These are phyloP conservation scores for Heteromyza rotundicornis DNA, from an alignment of 2,888 invertebrate genomes.

Conservation along the genomic window DNA sequence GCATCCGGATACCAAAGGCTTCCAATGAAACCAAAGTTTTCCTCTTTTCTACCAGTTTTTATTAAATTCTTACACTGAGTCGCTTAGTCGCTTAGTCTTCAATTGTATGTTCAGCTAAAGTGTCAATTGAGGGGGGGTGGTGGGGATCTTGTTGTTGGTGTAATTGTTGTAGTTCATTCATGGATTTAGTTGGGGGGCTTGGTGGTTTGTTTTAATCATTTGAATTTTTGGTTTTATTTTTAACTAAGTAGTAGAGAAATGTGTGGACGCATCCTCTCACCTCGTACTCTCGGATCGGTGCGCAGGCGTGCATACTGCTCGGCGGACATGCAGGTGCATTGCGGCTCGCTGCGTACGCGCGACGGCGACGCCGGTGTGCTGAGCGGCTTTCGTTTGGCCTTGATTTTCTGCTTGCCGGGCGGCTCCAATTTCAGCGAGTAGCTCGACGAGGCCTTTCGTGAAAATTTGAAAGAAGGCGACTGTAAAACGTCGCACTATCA, in stretches of 20 bases:
- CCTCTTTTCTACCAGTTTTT: too few species aligned
- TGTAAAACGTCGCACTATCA: constrained; percentile 75
- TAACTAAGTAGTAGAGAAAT: constrained; percentile 4
- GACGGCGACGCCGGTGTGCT: constrained; percentile 95
- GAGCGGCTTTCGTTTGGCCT: constrained; percentile 86
- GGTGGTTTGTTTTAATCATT: too few species aligned
- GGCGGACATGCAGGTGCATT: constrained; percentile 94
- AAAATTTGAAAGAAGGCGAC: constrained; percentile 98
- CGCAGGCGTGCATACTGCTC: constrained; percentile 88
- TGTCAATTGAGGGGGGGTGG: too few species aligned
- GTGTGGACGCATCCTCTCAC: constrained; percentile 43
- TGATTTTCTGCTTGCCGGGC: constrained; percentile 84
- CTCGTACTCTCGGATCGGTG: constrained; percentile 60
- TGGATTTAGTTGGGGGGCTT: too few species aligned
- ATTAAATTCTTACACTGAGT: too few species aligned
- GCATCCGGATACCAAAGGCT: too few species aligned
- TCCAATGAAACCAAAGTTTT: too few species aligned
- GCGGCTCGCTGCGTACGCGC: constrained; percentile 77
- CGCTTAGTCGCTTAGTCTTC: too few species aligned
- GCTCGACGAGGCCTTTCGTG: constrained; percentile 95
- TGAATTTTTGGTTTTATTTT: too few species aligned
- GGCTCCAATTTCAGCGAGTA: constrained; percentile 95
- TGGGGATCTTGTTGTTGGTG: too few species aligned
- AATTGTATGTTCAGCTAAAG: too few species aligned
- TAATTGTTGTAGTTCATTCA: too few species aligned